Evolutionary conservation across 2,888 invertebrate species (phyloP), one percentile per base, ranked within the genome.

Genomic region (Melikaiella ostensackeni): DNA sequence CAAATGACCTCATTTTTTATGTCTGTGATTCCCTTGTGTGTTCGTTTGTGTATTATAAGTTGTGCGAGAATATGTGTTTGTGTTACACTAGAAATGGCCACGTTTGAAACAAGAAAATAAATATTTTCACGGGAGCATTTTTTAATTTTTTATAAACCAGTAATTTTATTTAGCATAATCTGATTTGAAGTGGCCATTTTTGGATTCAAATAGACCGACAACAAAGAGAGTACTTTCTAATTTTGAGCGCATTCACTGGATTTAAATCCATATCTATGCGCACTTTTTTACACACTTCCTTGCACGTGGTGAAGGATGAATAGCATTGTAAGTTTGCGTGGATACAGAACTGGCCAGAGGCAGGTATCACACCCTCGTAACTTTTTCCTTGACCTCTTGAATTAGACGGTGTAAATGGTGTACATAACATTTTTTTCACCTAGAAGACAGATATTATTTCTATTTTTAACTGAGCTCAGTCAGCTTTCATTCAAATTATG

Each of bases 291-390:
- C 75, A 76, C 74, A 76, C 79, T 86, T 85, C 82, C 13, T 81
- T 86, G 88, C 87, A 88, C 86, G 86, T 87, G 84, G 86, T 86
- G 84, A 85, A 86, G 85, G 88, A 87, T 87, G 81, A 78, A 79
- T 89, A 89, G 87, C 80, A 80, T 88, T 86, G 83, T 88, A 89
- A 90, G 88, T 87, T 85, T 88, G 85, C 85, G 87, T 89, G 87
- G 86, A 88, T 88, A 91, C 91, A 91, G 91, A 91, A 91, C 89
- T 91, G 90, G 91, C 91, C 91, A 90, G 90, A 90, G 91, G 91
- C 91, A 91, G 91, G 91, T 91, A 91, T 91, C 91, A 84, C 85
- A 86, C 84, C 79, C 84, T 81, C 70, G 59, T 80, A 77, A 79
- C 42, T 24, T 70, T 70, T 70, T 46, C 33, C n/a, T 55, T 55